These are phyloP conservation scores for Amaurobius ferox DNA, from an alignment of 2,888 invertebrate genomes.

Conservation along the genomic window DNA sequence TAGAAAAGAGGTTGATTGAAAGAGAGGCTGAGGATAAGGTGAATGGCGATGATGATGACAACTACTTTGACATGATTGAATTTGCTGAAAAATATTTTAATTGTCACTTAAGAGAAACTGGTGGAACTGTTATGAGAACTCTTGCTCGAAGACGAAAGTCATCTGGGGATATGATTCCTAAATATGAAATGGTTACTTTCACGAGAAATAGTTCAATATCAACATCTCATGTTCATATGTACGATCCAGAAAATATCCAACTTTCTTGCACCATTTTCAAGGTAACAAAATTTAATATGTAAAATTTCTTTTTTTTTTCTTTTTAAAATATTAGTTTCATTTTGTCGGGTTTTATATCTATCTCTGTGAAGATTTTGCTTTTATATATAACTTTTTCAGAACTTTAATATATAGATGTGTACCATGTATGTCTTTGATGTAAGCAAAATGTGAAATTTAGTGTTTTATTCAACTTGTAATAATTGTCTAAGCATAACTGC, in stretches of 20 bases:
- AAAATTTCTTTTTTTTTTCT: too few relatives aligned
- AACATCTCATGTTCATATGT: slow-evolving; percentile 94
- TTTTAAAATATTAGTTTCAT: too few relatives aligned
- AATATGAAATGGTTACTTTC: slow-evolving; percentile 94
- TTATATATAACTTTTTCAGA: too few relatives aligned
- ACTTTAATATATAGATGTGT: too few relatives aligned
- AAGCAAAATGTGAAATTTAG: too few relatives aligned
- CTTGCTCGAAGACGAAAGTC: slow-evolving; percentile 75
- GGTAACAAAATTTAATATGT: slow-evolving; percentile 82
- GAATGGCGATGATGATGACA: slow-evolving; percentile 80
- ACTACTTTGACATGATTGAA: slow-evolving; percentile 88
- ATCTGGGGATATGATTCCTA: slow-evolving; percentile 82
- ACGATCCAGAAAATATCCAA: slow-evolving; percentile 94
- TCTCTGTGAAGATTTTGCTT: too few relatives aligned
- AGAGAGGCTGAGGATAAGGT: slow-evolving; percentile 82
- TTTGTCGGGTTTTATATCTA: too few relatives aligned
- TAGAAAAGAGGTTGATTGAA: slow-evolving; percentile 90
- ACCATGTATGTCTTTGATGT: too few relatives aligned
- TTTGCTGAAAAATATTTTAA: slow-evolving; percentile 97
- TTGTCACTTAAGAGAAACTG: slow-evolving; percentile 81
- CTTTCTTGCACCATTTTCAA: slow-evolving; percentile 93
- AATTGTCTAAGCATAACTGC: too few relatives aligned
- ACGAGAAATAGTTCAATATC: slow-evolving; percentile 92
- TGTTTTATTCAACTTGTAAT: too few relatives aligned
- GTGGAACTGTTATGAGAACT: slow-evolving; percentile 75